These are phyloP conservation scores for Rostratula benghalensis DNA, from an alignment of 2,113 vertebrate species.

Conservation along the genomic window DNA sequence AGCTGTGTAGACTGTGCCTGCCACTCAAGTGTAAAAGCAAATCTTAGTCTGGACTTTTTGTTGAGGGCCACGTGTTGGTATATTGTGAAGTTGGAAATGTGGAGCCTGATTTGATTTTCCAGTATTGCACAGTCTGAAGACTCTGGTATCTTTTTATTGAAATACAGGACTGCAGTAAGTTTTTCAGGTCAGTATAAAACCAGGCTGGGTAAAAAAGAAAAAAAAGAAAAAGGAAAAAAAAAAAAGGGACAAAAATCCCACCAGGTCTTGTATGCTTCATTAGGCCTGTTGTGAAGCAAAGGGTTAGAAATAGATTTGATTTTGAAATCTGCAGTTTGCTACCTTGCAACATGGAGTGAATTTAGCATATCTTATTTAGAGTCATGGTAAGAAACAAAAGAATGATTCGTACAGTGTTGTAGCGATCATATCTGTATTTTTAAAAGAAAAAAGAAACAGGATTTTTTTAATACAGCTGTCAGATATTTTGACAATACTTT, in stretches of 20 bases:
- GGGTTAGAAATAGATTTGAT: neutral
- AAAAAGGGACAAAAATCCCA: neutral
- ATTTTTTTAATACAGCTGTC: slow-evolving; percentile 31
- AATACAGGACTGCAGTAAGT: neutral
- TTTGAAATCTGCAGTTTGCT: neutral
- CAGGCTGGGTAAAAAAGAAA: neutral
- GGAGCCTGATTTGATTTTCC: neutral
- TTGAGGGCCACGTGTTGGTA: neutral
- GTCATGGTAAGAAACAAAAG: neutral
- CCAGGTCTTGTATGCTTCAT: neutral
- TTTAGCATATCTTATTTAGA: neutral
- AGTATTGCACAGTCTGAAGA: neutral
- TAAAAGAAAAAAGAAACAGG: neutral
- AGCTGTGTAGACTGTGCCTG: neutral
- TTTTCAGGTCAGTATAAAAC: neutral
- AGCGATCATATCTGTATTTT: neutral
- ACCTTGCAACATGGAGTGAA: neutral
- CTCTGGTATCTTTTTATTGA: neutral
- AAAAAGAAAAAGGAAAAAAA: neutral
- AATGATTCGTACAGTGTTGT: neutral
- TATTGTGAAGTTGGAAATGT: neutral
- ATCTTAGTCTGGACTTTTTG: neutral
- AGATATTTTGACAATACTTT: neutral
- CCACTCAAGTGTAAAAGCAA: neutral
- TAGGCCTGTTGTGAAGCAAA: neutral